Conservation (phyloP, 2,888 invertebrate species). For the Galeopsomyia nigrocyanea region DNA sequence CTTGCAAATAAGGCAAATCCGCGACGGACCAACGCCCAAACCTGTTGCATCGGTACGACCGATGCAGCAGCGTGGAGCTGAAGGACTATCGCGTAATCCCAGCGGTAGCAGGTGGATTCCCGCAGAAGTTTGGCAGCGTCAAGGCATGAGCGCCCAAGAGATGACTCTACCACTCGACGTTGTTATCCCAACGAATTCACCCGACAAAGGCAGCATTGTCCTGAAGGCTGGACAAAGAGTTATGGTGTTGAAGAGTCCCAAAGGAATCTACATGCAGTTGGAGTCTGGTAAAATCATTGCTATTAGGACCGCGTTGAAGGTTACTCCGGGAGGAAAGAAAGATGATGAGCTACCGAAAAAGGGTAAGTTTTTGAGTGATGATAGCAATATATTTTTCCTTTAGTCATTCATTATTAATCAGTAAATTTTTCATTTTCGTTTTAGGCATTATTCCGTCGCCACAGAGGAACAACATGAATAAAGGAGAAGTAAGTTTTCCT, state of each 20-base stretch:
- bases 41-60: constrained; percentile 83
- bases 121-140: constrained; percentile 91
- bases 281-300: constrained; percentile 96
- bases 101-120: constrained; percentile 81
- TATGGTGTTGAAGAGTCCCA: constrained; percentile 93
- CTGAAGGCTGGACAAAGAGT: constrained; percentile 95
- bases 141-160: constrained; percentile 96
- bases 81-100: constrained; percentile 70
- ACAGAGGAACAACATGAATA: constrained; percentile 35
- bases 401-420: not conserved
- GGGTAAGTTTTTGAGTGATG: constrained; percentile 52
- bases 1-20: constrained; percentile 74
- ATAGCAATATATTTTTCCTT: too few relatives aligned
- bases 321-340: constrained; percentile 72
- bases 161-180: constrained; percentile 94
- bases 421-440: not conserved
- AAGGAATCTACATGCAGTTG: constrained; percentile 95
- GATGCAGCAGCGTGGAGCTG: constrained; percentile 75
- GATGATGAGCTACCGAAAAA: constrained; percentile 68
- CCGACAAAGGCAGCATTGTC: constrained; percentile 90
- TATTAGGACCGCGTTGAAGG: constrained; percentile 84
- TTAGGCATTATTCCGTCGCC: constrained; percentile 2
- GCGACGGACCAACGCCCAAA: constrained; percentile 74
- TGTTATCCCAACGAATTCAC: constrained; percentile 92
- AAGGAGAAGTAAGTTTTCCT: constrained; percentile 63